Base-by-base conservation (phyloP, 2,888 invertebrate genomes). In the Liodrosophila aerea region DNA sequence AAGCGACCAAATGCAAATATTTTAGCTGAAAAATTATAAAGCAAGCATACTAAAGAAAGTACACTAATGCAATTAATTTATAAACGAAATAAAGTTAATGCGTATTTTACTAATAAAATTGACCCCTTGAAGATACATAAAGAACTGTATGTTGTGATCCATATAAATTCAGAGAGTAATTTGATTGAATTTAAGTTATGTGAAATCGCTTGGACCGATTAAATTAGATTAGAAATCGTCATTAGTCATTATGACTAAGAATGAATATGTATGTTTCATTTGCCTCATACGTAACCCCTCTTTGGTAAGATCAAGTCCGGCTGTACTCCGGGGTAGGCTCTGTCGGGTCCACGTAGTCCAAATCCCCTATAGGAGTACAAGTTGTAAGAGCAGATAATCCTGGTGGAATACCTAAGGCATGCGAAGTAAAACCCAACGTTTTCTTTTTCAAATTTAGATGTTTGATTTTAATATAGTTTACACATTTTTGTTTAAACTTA, bases 1-100 rank as follows among this genome's bases (percentile, higher is more conserved):
- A 51, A 49, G 63, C 56, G 71, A 71, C 71, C 71, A 71, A 71
- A 60, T 54, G 22, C 22, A 22, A 22, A 34, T 51, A 7, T 67
- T 64, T 71, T 71, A 71, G 66, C 66, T 71, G 37, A 66, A 53
- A 27, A 51, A 41, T 22, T 22, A 22, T 22, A 22, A 22, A 66
- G 58, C 51, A 45, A 8, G 43, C 31, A 50, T 15, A 33, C 15
- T 39, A 45, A 36, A 4, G 30, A 47, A 41, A 15, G 12, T 11
- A 11, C 30, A 36, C 30, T 51, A 60, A 68, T 57, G 36, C 7
- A 70, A 65, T 66, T 65, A 39, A 59, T 54, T 33, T 36, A 29
- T 22, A 5, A 41, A 41, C 13, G 4, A 40, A 30, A 18, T 1
- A 31, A 34, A 34, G 50, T 47, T 53, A 50, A 50, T 40, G 53